Evolutionary conservation across 2,113 vertebrate species (phyloP).

Genomic region (Myrmophylax atrothorax): DNA sequence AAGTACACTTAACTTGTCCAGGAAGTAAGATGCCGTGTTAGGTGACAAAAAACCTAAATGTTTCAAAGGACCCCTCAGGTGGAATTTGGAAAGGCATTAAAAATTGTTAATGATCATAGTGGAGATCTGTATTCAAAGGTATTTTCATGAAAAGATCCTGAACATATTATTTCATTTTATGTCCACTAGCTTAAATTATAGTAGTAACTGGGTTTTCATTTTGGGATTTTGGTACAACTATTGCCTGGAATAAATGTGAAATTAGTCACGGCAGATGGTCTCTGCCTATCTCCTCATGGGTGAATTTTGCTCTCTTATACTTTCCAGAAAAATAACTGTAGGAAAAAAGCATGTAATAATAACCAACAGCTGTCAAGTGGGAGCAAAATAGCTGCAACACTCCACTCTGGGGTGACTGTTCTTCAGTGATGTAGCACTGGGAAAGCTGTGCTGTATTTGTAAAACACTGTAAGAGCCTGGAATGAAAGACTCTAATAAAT

Average conservation of each 20-base stretch:
- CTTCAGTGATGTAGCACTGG: not conserved
- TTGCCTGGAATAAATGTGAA: conserved; percentile 15
- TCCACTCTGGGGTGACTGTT: not conserved
- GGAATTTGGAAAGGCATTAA: not conserved
- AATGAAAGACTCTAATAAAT: not conserved
- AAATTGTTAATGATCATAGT: not conserved
- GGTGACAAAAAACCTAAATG: not conserved
- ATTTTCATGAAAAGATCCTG: not conserved
- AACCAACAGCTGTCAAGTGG: not conserved
- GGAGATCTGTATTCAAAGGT: not conserved
- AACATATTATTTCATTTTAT: not conserved
- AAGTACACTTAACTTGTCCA: not conserved
- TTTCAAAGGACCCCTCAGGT: not conserved
- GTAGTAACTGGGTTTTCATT: not conserved
- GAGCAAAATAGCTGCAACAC: not conserved
- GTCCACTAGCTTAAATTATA: not conserved
- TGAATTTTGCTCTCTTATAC: not conserved
- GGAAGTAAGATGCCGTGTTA: not conserved
- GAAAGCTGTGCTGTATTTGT: not conserved
- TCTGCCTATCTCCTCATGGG: not conserved
- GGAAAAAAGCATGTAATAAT: not conserved
- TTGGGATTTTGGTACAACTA: not conserved
- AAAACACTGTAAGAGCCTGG: not conserved
- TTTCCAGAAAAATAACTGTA: conserved; percentile 10
- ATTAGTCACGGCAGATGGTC: conserved; percentile 27